A percentile compares a stretch with the other conserved stretches of the same genome.
phyloP scores from a whole-genome alignment of 2,888 invertebrate species.

The Pheosia gnoma region DNA sequence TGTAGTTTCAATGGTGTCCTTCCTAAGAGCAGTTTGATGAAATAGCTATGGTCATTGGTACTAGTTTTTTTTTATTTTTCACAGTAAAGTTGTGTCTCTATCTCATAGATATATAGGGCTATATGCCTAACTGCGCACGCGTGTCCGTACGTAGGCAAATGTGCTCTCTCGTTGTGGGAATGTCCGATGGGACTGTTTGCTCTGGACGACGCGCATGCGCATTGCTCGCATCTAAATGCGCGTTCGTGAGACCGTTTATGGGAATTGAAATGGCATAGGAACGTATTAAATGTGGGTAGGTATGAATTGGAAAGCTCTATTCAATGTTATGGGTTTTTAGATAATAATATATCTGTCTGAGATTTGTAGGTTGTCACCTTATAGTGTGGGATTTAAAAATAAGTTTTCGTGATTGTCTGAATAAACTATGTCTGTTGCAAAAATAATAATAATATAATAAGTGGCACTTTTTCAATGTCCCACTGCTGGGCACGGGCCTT shows the following conservation, averaged over 20 bases:
- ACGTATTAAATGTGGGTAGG: neutral
- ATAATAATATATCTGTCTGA: neutral
- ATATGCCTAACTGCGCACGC: conserved; percentile 60
- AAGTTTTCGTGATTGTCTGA: no score
- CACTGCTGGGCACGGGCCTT: no score
- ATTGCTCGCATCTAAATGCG: conserved; percentile 1
- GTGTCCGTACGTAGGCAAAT: conserved; percentile 74
- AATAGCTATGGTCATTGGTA: no score
- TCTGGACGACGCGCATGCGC: conserved; percentile 12
- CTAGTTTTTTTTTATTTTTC: no score
- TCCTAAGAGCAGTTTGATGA: no score
- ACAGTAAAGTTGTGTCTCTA: neutral
- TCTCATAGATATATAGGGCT: conserved; percentile 52
- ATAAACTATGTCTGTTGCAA: no score
- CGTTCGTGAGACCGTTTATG: conserved; percentile 4
- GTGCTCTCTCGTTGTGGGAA: conserved; percentile 69
- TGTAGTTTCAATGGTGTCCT: no score
- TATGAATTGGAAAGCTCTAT: neutral
- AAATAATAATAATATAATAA: no score
- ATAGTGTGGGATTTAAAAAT: no score
- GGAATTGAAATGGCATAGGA: conserved; percentile 2
- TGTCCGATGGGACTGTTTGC: conserved; percentile 48
- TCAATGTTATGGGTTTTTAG: neutral
- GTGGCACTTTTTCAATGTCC: no score
- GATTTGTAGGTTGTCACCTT: no score